Conservation (phyloP, 2,888 invertebrate species). For the Drosophila recens region DNA sequence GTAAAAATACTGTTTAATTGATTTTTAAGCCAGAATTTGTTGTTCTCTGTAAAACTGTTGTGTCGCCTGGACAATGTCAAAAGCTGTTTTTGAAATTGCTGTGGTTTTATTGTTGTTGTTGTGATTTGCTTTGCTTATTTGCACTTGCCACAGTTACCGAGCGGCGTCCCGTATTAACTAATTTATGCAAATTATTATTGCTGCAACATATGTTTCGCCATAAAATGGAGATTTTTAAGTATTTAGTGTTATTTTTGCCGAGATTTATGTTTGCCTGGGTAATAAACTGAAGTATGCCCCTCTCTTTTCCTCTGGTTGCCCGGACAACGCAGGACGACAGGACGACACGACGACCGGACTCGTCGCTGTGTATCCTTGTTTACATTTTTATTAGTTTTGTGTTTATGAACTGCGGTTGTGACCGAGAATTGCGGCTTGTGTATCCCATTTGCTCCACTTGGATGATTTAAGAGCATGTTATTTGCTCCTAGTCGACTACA, state of each 20-base stretch:
- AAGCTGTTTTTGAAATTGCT: conserved; percentile 77
- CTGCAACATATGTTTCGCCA: conserved; percentile 77
- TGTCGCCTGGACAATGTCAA: conserved; percentile 75
- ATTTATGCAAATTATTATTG: conserved; percentile 81
- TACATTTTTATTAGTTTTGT: conserved; percentile 78
- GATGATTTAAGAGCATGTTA: conserved; percentile 48
- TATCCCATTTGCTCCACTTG: conserved; percentile 46
- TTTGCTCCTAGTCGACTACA: conserved; percentile 8
- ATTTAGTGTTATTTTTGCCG: conserved; percentile 76
- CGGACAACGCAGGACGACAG: conserved; percentile 29
- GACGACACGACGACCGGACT: background rate
- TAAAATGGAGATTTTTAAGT: conserved; percentile 80
- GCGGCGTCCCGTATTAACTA: conserved; percentile 65
- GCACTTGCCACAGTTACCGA: conserved; percentile 62
- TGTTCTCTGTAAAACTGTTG: conserved; percentile 62
- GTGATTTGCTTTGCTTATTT: conserved; percentile 69
- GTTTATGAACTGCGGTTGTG: conserved; percentile 74
- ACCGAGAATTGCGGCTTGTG: conserved; percentile 34
- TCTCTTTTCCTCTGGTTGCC: conserved; percentile 24
- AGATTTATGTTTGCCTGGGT: conserved; percentile 69
- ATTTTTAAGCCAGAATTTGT: conserved; percentile 78
- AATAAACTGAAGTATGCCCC: conserved; percentile 63
- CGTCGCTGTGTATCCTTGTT: conserved; percentile 50
- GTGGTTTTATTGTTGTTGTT: conserved; percentile 50
- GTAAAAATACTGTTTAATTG: conserved; percentile 78